These are phyloP conservation scores for Xenopus laevis DNA, from an alignment of 2,113 vertebrate species.

Conservation along the genomic window DNA sequence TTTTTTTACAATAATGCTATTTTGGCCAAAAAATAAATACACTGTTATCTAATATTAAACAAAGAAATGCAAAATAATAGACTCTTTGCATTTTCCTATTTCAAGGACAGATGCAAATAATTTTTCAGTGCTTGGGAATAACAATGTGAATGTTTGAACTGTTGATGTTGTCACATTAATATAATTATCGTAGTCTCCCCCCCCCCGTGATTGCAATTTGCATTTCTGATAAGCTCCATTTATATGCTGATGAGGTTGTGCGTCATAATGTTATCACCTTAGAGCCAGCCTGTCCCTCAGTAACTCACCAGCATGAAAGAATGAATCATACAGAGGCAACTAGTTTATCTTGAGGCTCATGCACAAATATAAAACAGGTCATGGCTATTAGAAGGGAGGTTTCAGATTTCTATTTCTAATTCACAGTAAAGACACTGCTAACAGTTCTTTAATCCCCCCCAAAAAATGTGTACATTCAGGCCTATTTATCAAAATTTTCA, in stretches of 20 bases:
- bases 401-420: conserved; percentile 23
- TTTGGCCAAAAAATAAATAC: no score
- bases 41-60: no score
- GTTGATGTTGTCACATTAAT: conserved; percentile 73
- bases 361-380: conserved; percentile 48
- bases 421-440: conserved; percentile 46
- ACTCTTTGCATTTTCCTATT: neutral
- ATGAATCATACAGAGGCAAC: conserved; percentile 51
- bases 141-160: conserved; percentile 77
- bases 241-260: conserved; percentile 85
- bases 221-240: conserved; percentile 96
- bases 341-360: conserved; percentile 55
- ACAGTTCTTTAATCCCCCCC: conserved; percentile 41
- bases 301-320: conserved; percentile 53
- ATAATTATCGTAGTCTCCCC: conserved; percentile 73
- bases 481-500: neutral
- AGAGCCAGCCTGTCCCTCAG: conserved; percentile 64
- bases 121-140: conserved; percentile 12
- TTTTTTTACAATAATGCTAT: no score
- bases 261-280: conserved; percentile 66
- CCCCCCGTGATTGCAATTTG: conserved; percentile 90
- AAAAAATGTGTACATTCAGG: conserved; percentile 36
- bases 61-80: no score
- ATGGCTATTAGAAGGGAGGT: conserved; percentile 50
- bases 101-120: neutral